Base-by-base conservation (phyloP, 2,888 invertebrate species). In the Monochamus alternatus region DNA sequence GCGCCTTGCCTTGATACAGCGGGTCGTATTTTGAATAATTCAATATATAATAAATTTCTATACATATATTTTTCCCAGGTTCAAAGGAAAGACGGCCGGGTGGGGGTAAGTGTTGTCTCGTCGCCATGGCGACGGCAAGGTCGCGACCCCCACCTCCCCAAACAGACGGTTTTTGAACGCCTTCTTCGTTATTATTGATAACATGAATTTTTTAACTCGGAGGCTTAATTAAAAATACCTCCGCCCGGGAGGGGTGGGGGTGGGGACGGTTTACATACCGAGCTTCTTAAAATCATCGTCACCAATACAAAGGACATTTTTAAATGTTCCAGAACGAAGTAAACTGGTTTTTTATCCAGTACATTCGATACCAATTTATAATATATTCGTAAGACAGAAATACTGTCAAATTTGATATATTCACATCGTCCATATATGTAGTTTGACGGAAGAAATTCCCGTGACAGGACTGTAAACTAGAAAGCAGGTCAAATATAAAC, bases 61-160 rank as follows among this genome's bases (percentile, higher is more conserved):
- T 55, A 22, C 22, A 75, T 78, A 80, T 75, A 80, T 83, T 83
- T 82, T 82, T 82, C 80, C 80, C 82, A 80, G 80, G 82, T 81
- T 75, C 73, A 59, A 76, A 77, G 78, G 71, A 69, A 70, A 65
- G 38, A 64, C 22, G 72, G 73, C 69, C 65, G 66, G 78, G 75
- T 76, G 81, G 81, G 81, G 82, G 79, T 78, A 80, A 86, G 87
- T 87, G 88, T 88, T 88, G 89, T 89, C 89, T 89, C 85, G 89
- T 88, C 85, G 82, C 85, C 86, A 84, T 86, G 85, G 86, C 85
- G 83, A 88, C 88, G 84, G 85, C 89, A 89, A 89, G 89, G 89
- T 89, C 88, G 87, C 87, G 85, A 75, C 74, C 77, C 78, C 80
- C 75, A 70, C 76, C 77, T n/a, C 78, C 80, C 79, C 64, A 75